phyloP scores from a whole-genome alignment of 2,888 invertebrate genomes.

The Lingula anatina region DNA sequence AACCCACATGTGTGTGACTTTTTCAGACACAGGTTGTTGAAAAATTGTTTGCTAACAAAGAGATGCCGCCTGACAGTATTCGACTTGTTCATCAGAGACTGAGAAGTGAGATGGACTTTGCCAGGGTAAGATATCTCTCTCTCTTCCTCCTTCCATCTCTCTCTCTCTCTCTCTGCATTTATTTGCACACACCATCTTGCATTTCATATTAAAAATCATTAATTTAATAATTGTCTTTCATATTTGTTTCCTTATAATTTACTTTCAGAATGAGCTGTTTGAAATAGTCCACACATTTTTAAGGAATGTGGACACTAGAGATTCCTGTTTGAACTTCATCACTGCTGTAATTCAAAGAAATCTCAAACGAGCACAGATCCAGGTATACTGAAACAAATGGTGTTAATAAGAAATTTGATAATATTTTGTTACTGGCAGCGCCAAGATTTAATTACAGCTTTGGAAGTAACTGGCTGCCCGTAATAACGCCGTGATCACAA shows the following conservation, averaged over 20 bases:
- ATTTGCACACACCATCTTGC: no score
- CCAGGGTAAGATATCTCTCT: slow-evolving; percentile 56
- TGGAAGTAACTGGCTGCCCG: no score
- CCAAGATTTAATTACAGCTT: no score
- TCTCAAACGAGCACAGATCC: slow-evolving; percentile 82
- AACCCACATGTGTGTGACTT: no score
- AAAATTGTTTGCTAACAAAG: slow-evolving; percentile 59
- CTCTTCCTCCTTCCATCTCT: no score
- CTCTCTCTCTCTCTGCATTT: no score
- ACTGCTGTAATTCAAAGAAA: slow-evolving; percentile 73
- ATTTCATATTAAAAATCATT: no score
- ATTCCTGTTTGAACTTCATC: slow-evolving; percentile 73
- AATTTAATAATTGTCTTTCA: background rate
- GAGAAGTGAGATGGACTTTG: slow-evolving; percentile 75
- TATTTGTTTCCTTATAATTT: background rate
- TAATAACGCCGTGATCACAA: no score
- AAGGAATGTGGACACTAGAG: slow-evolving; percentile 74
- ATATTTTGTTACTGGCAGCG: no score
- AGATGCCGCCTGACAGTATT: slow-evolving; percentile 39
- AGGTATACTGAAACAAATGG: no score
- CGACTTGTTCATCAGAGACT: slow-evolving; percentile 62
- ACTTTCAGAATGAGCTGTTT: slow-evolving; percentile 65
- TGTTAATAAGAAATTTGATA: no score
- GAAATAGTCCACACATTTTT: slow-evolving; percentile 78
- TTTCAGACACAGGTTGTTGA: slow-evolving; percentile 66